Base-by-base conservation (phyloP, 2,113 vertebrate species). In the Brienomyrus brachyistius region DNA sequence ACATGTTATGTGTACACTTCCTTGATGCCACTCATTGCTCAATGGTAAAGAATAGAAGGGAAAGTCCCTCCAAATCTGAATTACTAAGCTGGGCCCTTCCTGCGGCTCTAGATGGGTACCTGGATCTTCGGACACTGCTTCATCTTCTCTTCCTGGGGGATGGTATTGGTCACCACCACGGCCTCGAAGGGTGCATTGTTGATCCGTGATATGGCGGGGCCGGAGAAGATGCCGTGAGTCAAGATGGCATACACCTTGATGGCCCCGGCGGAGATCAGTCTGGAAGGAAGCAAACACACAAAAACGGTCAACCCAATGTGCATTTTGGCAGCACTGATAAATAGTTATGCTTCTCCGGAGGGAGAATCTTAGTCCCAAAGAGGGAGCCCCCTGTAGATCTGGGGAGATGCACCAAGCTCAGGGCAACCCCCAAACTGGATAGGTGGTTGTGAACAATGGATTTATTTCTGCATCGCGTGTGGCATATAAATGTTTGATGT, bases 61-160 rank as follows among this genome's bases (percentile, higher is more conserved):
- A 80, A 43, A 19, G 31, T 80, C 74, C 74, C 74, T 80, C 74
- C 74, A 43, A 43, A 80, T 80, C 35, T 80, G 35, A 80, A 40
- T 35, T 27, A 43, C 35, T 80, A 31, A 70, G n/a, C 17, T 19
- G 11, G 74, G 35, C 13, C 17, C 2, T 43, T 80, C 74, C 11
- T 43, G 13, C 3, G 15, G 35, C 74, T 19, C 6, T 8, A 43
- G 17, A 80, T 80, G 15, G 17, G 35, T 95, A 99, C 98, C 98
- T 99, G 97, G 93, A 99, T 98, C 95, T 98, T 99, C 1, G 97
- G 95, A 92, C 98, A 99, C 7, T 97, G 96, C 88, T 96, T 98
- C 96, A 99, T 99, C 93, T 98, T 99, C 92, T 98, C 98, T 66
- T 99, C 98, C 90, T 99, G 98, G 0, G 98, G 98, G 91, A 99